Evolutionary conservation across 2,113 vertebrate species (phyloP), one percentile per base, ranked within the genome.

Genomic region (Sceloporus tristichus): DNA sequence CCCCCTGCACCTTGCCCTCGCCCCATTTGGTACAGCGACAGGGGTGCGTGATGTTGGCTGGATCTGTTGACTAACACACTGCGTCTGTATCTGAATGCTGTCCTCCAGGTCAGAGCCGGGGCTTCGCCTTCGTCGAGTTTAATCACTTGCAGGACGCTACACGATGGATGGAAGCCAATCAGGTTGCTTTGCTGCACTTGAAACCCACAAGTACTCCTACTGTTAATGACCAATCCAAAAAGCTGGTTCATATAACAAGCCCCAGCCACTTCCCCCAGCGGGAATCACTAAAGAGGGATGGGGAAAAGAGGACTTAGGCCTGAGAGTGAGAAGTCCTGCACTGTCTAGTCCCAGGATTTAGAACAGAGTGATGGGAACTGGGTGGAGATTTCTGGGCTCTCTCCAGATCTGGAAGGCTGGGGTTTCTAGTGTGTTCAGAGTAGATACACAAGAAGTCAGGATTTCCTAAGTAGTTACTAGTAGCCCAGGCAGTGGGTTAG

Each of bases 81-180:
- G 95, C 96, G 96, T 96, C 95, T 96, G 95, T 96, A 96, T 95
- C 95, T 96, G 96, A 96, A 96, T 96, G 98, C 97, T 98, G 97
- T 98, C 96, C 86, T 97, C 98, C 98, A 98, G 98, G 98, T 98
- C 98, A 98, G 97, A 98, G 98, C 97, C 97, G 98, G 97, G 98
- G 98, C 98, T 98, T 98, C 98, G 98, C 98, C 98, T 98, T 98
- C 98, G 98, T 98, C 97, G 98, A 98, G 98, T 98, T 98, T 98
- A 98, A 98, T 98, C 96, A 98, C 98, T 98, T 98, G 98, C 98
- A 98, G 98, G 98, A 98, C 97, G 98, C 98, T 98, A 97, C 97
- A 96, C 96, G 97, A 97, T 98, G 98, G 98, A 98, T 98, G 98
- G 98, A 98, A 98, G 98, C 97, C 98, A 98, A 98, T 97, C 98